These are phyloP conservation scores for Crotalus horridus DNA, from an alignment of 2,113 vertebrate species.

Conservation along the genomic window DNA sequence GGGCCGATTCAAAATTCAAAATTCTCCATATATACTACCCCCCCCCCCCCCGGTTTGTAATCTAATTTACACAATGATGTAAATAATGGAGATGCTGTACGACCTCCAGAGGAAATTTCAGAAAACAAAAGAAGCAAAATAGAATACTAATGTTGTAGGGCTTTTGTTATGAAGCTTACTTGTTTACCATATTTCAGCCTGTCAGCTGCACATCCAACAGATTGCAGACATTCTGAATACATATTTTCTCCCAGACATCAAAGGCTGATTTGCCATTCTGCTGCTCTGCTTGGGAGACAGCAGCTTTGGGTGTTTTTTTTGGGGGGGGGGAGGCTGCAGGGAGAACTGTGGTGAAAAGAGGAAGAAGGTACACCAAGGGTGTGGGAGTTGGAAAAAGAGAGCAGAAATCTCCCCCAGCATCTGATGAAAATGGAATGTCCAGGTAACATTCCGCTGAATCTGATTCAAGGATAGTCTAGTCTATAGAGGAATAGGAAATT, in stretches of 20 bases:
- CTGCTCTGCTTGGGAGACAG: neutral
- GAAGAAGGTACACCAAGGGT: neutral
- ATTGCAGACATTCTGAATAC: neutral
- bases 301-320: neutral
- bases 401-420: neutral
- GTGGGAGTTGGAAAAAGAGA: neutral
- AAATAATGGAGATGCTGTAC: neutral
- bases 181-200: neutral
- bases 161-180: neutral
- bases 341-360: neutral
- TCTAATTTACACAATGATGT: neutral
- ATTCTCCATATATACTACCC: neutral
- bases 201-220: neutral
- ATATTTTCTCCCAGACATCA: neutral
- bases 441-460: neutral
- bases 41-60: neutral
- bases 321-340: neutral
- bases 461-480: neutral
- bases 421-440: neutral
- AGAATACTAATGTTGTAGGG: neutral
- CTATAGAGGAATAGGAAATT: neutral
- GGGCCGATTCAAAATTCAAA: neutral
- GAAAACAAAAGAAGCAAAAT: neutral
- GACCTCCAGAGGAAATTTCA: neutral
- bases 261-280: neutral